Base-by-base conservation (phyloP, 1,140 invertebrate genomes). In the Zaprionus capensis region DNA sequence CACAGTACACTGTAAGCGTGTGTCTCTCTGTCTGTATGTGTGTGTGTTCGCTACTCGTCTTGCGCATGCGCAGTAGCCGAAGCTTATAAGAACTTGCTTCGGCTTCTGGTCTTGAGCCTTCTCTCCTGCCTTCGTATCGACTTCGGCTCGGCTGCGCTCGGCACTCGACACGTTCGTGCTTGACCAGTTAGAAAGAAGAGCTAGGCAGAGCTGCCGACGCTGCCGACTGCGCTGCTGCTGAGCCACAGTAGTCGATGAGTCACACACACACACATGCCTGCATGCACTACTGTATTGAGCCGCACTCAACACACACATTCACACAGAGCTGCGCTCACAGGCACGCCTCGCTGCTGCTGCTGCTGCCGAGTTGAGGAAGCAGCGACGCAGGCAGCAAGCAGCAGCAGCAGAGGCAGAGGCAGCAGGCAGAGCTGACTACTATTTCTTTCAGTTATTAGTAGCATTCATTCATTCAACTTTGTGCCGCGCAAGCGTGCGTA, bases 361-460 rank as follows among this genome's bases (percentile, higher is more conserved):
- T 76, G 78, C 69, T 87, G 80, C 59, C 59, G 70, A 34, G 31
- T 34, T 34, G 31, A 34, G 31, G 41, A n/a, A 46, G 84, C 84
- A 81, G 85, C 85, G 85, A 78, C 78, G 85, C 44, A 22, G 55
- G 62, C 84, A 73, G 81, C 61, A 53, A 38, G 41, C 63, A 51
- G 76, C 76, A 49, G 63, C 66, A 46, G 62, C 69, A 59, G 55
- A 46, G 51, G 41, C 70, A 53, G 61, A 82, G 51, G 75, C 78
- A 71, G 71, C 68, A 56, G 73, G 74, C 81, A 81, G 78, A 75
- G 85, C 65, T 81, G 85, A 90, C 85, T 88, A 88, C 85, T 88
- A 88, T 88, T 88, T 88, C 84, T 88, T 90, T 88, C 85, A 88
- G 85, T 88, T 88, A 88, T 88, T 88, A 88, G 84, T 88, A 88